These are phyloP conservation scores for Redunca redunca DNA, from an alignment of 2,113 vertebrate genomes.

Conservation along the genomic window DNA sequence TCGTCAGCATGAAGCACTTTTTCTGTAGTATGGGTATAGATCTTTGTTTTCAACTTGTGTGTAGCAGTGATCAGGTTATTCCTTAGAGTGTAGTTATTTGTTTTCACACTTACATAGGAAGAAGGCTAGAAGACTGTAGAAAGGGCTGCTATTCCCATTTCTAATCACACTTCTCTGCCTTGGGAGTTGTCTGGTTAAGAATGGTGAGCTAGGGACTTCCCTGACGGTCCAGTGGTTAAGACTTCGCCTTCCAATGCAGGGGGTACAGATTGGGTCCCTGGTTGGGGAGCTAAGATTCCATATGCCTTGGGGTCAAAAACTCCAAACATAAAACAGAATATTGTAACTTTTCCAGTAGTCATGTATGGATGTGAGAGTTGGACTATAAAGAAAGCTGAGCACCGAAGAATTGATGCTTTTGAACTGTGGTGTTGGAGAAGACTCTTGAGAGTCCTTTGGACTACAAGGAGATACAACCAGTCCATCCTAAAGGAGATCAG, in stretches of 20 bases:
- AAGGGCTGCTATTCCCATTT: background rate
- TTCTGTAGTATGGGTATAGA: too few relatives aligned
- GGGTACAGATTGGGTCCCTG: background rate
- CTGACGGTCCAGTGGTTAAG: background rate
- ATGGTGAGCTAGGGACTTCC: background rate
- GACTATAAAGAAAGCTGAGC: background rate
- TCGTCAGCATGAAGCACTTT: too few relatives aligned
- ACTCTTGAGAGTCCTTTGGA: background rate
- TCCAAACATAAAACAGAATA: background rate
- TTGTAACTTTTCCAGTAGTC: background rate
- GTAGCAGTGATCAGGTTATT: too few relatives aligned
- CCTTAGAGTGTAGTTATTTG: too few relatives aligned
- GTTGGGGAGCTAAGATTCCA: background rate
- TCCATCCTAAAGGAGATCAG: background rate
- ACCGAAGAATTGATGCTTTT: fast-evolving
- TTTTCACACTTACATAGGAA: too few relatives aligned
- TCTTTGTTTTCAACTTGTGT: too few relatives aligned
- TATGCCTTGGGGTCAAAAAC: background rate
- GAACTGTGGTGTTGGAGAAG: background rate
- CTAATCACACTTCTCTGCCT: background rate
- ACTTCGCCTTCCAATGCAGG: background rate
- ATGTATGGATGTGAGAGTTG: background rate
- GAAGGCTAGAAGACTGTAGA: background rate
- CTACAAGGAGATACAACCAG: background rate
- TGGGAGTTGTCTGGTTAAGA: background rate